These are phyloP conservation scores for Neolamprologus kungweensis DNA, from an alignment of 2,113 vertebrate species.

Conservation along the genomic window DNA sequence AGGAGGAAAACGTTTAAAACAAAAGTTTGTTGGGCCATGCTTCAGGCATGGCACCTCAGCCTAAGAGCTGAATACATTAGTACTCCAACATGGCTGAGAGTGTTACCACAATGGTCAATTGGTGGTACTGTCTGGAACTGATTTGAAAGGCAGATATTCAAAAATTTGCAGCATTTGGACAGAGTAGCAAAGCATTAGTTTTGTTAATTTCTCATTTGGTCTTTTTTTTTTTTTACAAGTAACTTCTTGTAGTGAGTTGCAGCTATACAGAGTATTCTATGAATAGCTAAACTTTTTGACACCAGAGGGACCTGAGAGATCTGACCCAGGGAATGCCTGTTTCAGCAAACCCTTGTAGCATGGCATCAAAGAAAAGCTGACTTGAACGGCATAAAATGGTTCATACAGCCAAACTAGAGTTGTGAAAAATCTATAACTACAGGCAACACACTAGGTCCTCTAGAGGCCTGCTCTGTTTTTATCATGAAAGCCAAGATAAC, in stretches of 20 bases:
- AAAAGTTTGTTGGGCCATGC: background rate
- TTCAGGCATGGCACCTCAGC: background rate
- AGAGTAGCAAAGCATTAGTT: background rate
- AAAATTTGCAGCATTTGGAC: background rate
- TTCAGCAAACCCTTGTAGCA: background rate
- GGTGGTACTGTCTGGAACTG: background rate
- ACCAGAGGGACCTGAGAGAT: background rate
- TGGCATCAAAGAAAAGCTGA: background rate
- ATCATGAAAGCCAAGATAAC: background rate
- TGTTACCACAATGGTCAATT: background rate
- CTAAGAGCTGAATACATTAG: background rate
- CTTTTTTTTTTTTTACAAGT: background rate
- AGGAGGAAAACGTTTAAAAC: background rate
- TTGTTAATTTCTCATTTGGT: background rate
- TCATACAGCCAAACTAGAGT: background rate
- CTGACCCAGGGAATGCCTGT: background rate
- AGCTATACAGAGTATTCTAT: background rate
- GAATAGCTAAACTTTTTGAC: background rate
- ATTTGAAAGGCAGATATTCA: background rate
- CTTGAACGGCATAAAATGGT: background rate
- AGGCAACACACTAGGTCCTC: background rate
- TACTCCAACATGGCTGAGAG: background rate
- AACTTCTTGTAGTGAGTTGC: background rate
- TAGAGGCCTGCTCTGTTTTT: background rate
- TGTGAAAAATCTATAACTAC: background rate